Evolutionary conservation across 1,140 invertebrate genomes (phyloP), one percentile per base, ranked within the genome.

Genomic region (Aplysia californica): DNA sequence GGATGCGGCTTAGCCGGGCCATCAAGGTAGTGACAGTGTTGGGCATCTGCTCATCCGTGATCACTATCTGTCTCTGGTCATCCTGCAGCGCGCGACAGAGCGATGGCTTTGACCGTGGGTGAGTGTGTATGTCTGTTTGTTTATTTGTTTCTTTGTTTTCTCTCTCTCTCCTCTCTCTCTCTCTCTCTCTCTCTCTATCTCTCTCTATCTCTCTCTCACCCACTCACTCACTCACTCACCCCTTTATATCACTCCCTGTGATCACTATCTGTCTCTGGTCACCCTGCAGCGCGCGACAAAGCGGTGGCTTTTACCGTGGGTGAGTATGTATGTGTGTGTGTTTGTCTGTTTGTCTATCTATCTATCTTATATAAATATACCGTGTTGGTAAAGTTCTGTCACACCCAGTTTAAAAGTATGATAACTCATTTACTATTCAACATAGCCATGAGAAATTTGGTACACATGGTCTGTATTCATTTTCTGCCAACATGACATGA

Each of bases 181-280:
- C n/a, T n/a, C n/a, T n/a, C n/a, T n/a, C n/a, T n/a, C n/a, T n/a
- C n/a, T n/a, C n/a, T n/a, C n/a, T n/a, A n/a, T n/a, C n/a, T n/a
- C n/a, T n/a, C n/a, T n/a, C n/a, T n/a, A n/a, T n/a, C n/a, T n/a
- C n/a, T n/a, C n/a, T n/a, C n/a, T n/a, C n/a, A n/a, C n/a, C n/a
- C n/a, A n/a, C n/a, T n/a, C n/a, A n/a, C n/a, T n/a, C 36, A 20
- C 3, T n/a, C 50, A 20, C 35, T 33, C 33, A 26, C 29, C n/a
- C 21, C 26, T 35, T 66, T 50, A 4, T 50, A 76, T 59, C 23
- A 23, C 31, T 21, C 6, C 31, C 65, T 20, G 50, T 80, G 69
- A 50, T 80, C 56, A 77, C 79, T 41, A 58, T 72, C 36, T 77
- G 70, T 41, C 56, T 80, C 26, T 76, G 75, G 75, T 72, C 71